phyloP scores from a whole-genome alignment of 2,797 vertebrate species.

The Hipposideros larvatus region DNA sequence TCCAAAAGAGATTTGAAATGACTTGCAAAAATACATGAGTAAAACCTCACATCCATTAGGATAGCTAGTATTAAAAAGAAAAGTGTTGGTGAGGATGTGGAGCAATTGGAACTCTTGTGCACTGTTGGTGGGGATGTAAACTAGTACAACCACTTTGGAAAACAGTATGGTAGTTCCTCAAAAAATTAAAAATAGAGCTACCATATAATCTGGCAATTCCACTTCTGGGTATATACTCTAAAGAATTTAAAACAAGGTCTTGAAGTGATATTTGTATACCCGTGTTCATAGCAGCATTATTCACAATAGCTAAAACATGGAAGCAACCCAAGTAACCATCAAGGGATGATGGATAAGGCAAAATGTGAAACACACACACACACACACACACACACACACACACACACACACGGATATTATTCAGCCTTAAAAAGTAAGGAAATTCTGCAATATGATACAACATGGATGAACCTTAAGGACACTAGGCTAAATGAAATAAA shows the following conservation, averaged over 20 bases:
- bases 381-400: not conserved
- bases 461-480: not conserved
- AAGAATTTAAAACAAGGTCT: not conserved
- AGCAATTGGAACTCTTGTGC: not conserved
- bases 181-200: not conserved
- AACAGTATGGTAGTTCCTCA: not conserved
- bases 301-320: not conserved
- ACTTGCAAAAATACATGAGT: not conserved
- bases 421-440: not conserved
- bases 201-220: not conserved
- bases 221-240: not conserved
- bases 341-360: not conserved
- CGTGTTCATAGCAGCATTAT: not conserved
- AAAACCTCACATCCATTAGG: not conserved
- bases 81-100: not conserved
- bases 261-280: not conserved
- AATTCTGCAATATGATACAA: not conserved
- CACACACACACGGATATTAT: not conserved
- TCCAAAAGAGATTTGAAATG: constrained; percentile 31
- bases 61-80: not conserved
- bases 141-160: not conserved
- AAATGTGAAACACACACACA: not conserved
- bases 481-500: not conserved
- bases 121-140: not conserved
- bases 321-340: not conserved